Percentiles rank a stretch among this genome's conserved stretches.
phyloP scores from a whole-genome alignment of 2,888 invertebrate genomes.

The Drosophila atroscutellata region DNA sequence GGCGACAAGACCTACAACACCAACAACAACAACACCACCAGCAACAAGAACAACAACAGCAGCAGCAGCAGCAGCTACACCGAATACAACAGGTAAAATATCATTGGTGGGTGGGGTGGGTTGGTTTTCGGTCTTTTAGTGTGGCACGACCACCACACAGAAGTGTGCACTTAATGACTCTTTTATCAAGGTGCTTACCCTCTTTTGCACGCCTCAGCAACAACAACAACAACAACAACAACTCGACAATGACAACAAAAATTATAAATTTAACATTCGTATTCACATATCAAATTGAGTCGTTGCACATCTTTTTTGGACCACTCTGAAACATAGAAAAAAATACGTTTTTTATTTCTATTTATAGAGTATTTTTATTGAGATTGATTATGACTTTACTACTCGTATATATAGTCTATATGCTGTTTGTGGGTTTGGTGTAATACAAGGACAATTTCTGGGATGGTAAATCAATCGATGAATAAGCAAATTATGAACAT shows the following conservation, averaged over 20 bases:
- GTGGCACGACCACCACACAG: conserved; percentile 1
- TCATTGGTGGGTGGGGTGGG: conserved; percentile 25
- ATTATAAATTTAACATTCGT: background rate
- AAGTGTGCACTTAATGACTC: conserved; percentile 21
- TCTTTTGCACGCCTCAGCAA: conserved; percentile 16
- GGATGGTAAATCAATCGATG: background rate
- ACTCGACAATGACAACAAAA: background rate
- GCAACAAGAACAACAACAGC: background rate
- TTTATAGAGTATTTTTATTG: no score
- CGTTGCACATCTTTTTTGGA: background rate
- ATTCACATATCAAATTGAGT: background rate
- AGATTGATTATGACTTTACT: background rate
- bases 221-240: background rate
- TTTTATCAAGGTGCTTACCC: conserved; percentile 16
- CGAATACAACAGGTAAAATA: conserved; percentile 56
- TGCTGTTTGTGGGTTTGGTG: background rate
- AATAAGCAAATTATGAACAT: background rate
- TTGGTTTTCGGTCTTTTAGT: background rate
- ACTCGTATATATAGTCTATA: background rate
- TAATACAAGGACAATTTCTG: background rate
- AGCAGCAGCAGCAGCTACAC: background rate
- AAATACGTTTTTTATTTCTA: background rate
- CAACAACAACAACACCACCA: background rate
- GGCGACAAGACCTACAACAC: background rate
- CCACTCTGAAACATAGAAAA: background rate